phyloP scores from a whole-genome alignment of 2,797 vertebrate species.

The Lepus oiostolus region DNA sequence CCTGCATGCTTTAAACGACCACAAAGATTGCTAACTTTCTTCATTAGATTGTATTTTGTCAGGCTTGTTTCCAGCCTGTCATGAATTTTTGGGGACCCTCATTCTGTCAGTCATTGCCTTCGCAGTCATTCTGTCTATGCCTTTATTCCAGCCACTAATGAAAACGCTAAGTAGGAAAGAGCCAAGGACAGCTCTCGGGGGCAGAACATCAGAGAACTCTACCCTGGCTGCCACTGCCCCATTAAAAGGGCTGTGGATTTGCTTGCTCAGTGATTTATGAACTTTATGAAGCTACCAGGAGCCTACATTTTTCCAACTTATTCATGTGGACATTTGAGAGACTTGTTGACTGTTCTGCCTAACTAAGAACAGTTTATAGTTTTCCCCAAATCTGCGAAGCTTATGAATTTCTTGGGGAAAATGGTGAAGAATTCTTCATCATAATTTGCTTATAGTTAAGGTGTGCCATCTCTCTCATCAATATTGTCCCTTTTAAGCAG shows the following conservation, averaged over 20 bases:
- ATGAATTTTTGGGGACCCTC: not conserved
- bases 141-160: not conserved
- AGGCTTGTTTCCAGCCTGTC: not conserved
- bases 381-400: conserved; percentile 27
- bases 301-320: conserved; percentile 11
- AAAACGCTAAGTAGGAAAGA: conserved; percentile 46
- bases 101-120: not conserved
- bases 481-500: not conserved
- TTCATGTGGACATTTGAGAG: not conserved
- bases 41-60: conserved; percentile 2
- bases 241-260: conserved; percentile 37
- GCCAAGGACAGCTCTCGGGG: not conserved
- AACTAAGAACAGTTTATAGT: not conserved
- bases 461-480: not conserved
- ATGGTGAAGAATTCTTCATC: not conserved
- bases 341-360: conserved; percentile 3
- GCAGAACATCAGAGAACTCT: not conserved
- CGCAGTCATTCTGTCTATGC: not conserved
- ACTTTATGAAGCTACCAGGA: not conserved
- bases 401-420: not conserved
- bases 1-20: not conserved
- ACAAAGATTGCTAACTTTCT: not conserved
- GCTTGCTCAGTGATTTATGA: conserved; percentile 6
- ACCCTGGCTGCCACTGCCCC: not conserved
- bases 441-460: not conserved